Evolutionary conservation across 2,888 invertebrate genomes (phyloP).

Genomic region (Nymphalis c-album): DNA sequence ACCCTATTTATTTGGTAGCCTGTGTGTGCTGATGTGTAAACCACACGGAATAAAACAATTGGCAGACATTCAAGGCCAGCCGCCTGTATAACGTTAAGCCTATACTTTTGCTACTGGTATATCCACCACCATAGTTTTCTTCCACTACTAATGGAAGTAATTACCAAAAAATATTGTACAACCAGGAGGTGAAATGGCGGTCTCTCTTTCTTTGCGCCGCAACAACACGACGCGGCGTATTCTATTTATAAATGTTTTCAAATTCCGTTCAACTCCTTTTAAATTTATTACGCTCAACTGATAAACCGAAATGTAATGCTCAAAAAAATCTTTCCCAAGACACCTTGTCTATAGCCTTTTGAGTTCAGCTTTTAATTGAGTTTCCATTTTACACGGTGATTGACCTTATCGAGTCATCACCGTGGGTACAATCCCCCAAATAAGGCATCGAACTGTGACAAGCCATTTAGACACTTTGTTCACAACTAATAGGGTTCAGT

Average conservation of each 20-base stretch:
- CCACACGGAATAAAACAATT: too few species aligned
- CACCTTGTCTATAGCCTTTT: conserved; percentile 22
- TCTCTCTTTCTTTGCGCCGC: too few species aligned
- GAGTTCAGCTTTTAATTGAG: conserved; percentile 28
- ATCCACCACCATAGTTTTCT: too few species aligned
- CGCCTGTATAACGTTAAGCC: too few species aligned
- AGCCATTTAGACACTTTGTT: background rate
- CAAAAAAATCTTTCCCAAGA: conserved; percentile 10
- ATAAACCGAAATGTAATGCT: conserved; percentile 2
- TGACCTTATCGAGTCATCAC: conserved; percentile 19
- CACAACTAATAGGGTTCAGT: background rate
- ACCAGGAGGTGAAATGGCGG: too few species aligned
- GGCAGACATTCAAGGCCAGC: too few species aligned
- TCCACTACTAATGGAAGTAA: too few species aligned
- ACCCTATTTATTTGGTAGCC: too few species aligned
- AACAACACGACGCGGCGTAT: too few species aligned
- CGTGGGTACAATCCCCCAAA: conserved; percentile 13
- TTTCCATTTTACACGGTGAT: conserved; percentile 30
- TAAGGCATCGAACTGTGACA: conserved; percentile 3
- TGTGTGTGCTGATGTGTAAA: too few species aligned
- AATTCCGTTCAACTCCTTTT: conserved; percentile 11
- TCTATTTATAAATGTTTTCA: background rate
- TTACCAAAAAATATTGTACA: too few species aligned
- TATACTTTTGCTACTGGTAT: too few species aligned
- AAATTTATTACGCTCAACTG: conserved; percentile 7